Percentiles rank a stretch among this genome's conserved stretches.
phyloP scores from a whole-genome alignment of 2,888 invertebrate species.

The Beris chalybata region DNA sequence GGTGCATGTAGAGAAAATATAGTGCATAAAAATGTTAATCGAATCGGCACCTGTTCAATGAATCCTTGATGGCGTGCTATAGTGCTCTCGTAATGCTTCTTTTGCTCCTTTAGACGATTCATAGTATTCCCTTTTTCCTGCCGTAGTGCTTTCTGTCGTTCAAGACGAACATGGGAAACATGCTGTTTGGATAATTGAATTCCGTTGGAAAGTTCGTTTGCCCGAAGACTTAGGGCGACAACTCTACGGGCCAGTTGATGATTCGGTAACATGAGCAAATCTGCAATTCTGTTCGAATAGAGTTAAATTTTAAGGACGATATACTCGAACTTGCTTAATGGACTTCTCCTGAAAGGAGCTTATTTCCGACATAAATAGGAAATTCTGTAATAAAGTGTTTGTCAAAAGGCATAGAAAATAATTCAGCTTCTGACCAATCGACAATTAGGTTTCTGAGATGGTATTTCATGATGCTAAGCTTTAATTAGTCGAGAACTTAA shows the following conservation, averaged over 20 bases:
- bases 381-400: neutral
- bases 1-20: neutral
- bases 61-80: constrained; percentile 80
- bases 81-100: constrained; percentile 72
- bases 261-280: constrained; percentile 55
- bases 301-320: neutral
- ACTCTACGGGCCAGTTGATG: constrained; percentile 55
- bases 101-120: constrained; percentile 61
- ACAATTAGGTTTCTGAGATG: too few species aligned
- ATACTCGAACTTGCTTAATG: neutral
- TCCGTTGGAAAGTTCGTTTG: constrained; percentile 56
- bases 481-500: too few species aligned
- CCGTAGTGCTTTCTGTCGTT: constrained; percentile 54
- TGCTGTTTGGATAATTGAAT: constrained; percentile 55
- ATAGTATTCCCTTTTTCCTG: constrained; percentile 55
- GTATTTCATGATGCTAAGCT: too few species aligned
- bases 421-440: too few species aligned
- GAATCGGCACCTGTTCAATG: constrained; percentile 67
- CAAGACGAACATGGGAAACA: constrained; percentile 51
- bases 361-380: too few species aligned
- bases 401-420: neutral
- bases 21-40: constrained; percentile 14
- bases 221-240: constrained; percentile 51
- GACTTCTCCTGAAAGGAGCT: too few species aligned
- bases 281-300: constrained; percentile 47